Evolutionary conservation across 2,888 invertebrate species (phyloP).

Genomic region (Clepsis dumicolana): DNA sequence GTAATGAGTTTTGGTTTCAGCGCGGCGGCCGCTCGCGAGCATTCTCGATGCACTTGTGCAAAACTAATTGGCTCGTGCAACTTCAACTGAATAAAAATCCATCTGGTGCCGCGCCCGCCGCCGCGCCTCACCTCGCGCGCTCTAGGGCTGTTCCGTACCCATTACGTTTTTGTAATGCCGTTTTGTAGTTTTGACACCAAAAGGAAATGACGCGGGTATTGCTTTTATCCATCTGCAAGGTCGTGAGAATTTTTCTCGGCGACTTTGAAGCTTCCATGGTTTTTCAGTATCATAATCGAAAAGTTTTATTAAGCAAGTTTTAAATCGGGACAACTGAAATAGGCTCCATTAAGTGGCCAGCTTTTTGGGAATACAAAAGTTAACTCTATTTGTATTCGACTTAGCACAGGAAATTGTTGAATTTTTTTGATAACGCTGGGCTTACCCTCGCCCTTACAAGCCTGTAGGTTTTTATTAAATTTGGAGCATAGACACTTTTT

Average conservation of each 20-base stretch:
- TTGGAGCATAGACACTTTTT: conserved; percentile 30
- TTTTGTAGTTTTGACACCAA: conserved; percentile 37
- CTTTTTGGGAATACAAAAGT: conserved; percentile 24
- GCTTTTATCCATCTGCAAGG: conserved; percentile 20
- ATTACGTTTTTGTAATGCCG: conserved; percentile 40
- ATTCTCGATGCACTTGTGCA: conserved; percentile 74
- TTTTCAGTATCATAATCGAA: conserved; percentile 13
- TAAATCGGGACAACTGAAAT: background rate
- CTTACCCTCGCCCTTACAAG: conserved; percentile 31
- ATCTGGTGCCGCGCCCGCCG: conserved; percentile 75
- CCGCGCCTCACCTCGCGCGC: conserved; percentile 56
- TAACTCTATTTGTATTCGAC: conserved; percentile 38
- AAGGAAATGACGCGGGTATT: conserved; percentile 29
- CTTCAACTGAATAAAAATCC: conserved; percentile 55
- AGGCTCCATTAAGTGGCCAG: conserved; percentile 14
- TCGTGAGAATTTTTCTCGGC: background rate
- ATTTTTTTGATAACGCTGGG: conserved; percentile 35
- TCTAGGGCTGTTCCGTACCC: conserved; percentile 47
- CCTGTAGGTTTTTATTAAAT: conserved; percentile 39
- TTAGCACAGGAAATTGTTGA: conserved; percentile 25
- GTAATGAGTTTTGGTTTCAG: conserved; percentile 58
- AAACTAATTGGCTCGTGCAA: conserved; percentile 76
- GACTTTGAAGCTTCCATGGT: conserved; percentile 11
- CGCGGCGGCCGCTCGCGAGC: conserved; percentile 51
- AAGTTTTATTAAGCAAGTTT: conserved; percentile 28